Conservation (phyloP, 2,113 vertebrate genomes). For the Eulemur rufifrons region DNA sequence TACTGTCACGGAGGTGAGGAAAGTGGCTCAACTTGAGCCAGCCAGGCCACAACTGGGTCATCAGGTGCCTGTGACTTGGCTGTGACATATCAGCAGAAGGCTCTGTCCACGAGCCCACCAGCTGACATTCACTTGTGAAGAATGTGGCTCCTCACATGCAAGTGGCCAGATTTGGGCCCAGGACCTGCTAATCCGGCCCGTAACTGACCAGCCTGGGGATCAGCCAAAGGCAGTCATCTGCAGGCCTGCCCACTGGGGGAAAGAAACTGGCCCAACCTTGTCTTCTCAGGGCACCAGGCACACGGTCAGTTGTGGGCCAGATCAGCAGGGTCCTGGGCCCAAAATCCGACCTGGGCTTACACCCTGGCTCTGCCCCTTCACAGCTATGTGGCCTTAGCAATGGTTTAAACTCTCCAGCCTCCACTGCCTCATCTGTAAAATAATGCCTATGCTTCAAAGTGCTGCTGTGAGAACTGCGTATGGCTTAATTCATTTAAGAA, state of each 20-base stretch:
- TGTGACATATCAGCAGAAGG: background rate
- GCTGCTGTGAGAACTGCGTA: background rate
- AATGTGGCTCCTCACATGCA: background rate
- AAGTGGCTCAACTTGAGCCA: background rate
- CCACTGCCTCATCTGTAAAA: slow-evolving; percentile 4
- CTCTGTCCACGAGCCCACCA: background rate
- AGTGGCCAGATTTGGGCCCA: background rate
- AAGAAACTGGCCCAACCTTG: background rate
- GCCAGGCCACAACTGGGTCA: background rate
- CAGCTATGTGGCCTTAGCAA: background rate
- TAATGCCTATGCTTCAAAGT: background rate
- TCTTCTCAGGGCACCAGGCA: background rate
- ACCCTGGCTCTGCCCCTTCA: background rate
- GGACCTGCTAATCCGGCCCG: background rate
- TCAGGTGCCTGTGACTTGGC: background rate
- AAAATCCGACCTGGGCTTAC: background rate
- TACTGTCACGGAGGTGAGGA: background rate
- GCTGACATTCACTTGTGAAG: background rate
- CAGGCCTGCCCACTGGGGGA: background rate
- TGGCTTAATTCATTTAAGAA: background rate
- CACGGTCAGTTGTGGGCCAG: background rate
- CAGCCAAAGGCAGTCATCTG: background rate
- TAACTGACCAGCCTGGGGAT: background rate
- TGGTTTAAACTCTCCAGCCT: background rate
- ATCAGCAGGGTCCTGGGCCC: background rate